Evolutionary conservation across 2,797 vertebrate species (phyloP).

Genomic region (Scarus forsteni): DNA sequence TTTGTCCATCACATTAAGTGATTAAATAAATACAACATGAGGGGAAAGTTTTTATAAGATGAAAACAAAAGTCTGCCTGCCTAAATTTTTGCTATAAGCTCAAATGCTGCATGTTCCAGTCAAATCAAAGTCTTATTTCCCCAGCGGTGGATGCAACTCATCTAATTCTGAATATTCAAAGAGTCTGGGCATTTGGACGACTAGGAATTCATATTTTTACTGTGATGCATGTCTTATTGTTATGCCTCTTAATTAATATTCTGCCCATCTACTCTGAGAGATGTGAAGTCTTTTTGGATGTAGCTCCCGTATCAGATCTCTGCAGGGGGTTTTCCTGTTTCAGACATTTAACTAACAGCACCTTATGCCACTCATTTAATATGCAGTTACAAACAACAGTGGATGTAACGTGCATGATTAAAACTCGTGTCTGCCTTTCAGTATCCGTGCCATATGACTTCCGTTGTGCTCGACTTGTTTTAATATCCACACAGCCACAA

Average conservation of each 20-base stretch:
- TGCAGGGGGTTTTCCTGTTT: constrained; percentile 37
- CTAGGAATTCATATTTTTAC: constrained; percentile 15
- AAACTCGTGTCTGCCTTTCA: constrained; percentile 44
- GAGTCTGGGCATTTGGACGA: constrained; percentile 16
- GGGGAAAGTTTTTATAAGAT: no score
- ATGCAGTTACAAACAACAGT: constrained; percentile 47
- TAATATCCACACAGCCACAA: constrained; percentile 60
- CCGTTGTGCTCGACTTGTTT: constrained; percentile 55
- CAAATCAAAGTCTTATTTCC: background rate
- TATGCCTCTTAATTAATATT: background rate
- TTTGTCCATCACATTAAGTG: no score
- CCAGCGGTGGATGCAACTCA: background rate
- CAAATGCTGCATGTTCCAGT: background rate
- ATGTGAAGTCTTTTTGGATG: constrained; percentile 14
- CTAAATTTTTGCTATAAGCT: no score
- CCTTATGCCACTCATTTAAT: constrained; percentile 44
- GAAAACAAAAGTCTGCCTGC: no score
- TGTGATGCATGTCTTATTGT: constrained; percentile 8
- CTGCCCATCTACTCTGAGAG: constrained; percentile 2
- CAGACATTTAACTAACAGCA: constrained; percentile 33
- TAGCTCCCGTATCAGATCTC: constrained; percentile 3
- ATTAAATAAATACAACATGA: no score
- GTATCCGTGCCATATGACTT: constrained; percentile 60
- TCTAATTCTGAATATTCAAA: constrained; percentile 25
- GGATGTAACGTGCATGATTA: constrained; percentile 54